Percentiles rank a stretch among this genome's conserved stretches.
These are phyloP conservation scores for Reinhardtius hippoglossoides DNA, from an alignment of 2,113 vertebrate species.

Conservation along the genomic window DNA sequence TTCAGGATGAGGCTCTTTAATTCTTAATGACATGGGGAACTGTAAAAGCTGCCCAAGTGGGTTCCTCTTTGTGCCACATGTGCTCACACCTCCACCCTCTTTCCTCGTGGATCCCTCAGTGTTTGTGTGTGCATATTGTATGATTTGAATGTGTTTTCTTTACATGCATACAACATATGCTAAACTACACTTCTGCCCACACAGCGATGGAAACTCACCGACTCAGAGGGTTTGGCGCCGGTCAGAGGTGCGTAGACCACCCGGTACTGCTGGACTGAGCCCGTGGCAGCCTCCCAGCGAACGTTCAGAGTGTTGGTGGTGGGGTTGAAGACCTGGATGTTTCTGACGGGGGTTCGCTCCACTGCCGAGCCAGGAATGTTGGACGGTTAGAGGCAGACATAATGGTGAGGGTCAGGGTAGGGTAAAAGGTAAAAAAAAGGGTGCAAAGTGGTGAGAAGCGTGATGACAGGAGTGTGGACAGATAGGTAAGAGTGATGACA, in stretches of 20 bases:
- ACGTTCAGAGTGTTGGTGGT: constrained; percentile 93
- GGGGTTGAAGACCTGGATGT: constrained; percentile 93
- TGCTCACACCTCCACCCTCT: not conserved
- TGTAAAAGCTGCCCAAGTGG: not conserved
- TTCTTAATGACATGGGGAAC: constrained; percentile 4
- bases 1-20: constrained; percentile 14
- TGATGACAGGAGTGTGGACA: constrained; percentile 18
- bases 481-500: constrained; percentile 11
- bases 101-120: not conserved
- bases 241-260: constrained; percentile 87
- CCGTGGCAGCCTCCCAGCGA: constrained; percentile 93
- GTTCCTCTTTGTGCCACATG: constrained; percentile 4
- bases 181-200: not conserved
- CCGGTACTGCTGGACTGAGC: constrained; percentile 91
- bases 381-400: not conserved
- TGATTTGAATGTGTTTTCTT: not conserved
- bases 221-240: constrained; percentile 87
- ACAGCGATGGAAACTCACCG: constrained; percentile 85
- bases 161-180: not conserved
- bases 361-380: constrained; percentile 78
- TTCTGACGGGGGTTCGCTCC: constrained; percentile 89
- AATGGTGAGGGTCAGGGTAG: not conserved
- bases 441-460: constrained; percentile 9
- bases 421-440: not conserved
- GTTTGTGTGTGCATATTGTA: not conserved